Percentiles rank a stretch among this genome's conserved stretches.
Evolutionary conservation across 2,113 vertebrate genomes (phyloP).

Genomic region (Callorhinus ursinus): DNA sequence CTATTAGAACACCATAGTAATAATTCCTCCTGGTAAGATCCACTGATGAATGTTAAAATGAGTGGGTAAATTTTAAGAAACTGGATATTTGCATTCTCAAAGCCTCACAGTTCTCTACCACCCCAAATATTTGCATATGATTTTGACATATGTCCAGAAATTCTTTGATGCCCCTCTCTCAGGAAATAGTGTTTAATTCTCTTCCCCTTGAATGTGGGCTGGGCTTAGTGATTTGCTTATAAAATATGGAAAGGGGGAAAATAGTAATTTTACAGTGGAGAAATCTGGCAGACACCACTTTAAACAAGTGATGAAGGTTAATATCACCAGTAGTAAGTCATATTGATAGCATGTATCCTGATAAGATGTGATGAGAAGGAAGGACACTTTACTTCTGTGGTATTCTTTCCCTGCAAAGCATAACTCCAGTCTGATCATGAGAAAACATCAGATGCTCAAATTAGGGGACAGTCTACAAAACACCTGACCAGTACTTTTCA

Average conservation of each 20-base stretch:
- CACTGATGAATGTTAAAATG: background rate
- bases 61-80: background rate
- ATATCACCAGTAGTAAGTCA: background rate
- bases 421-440: background rate
- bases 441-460: background rate
- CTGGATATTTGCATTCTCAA: background rate
- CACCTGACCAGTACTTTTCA: background rate
- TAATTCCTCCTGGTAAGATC: background rate
- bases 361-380: background rate
- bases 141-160: background rate
- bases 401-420: background rate
- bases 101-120: background rate
- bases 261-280: background rate
- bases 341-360: background rate
- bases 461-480: background rate
- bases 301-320: background rate
- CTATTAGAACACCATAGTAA: background rate
- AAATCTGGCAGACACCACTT: background rate
- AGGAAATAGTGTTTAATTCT: constrained; percentile 16
- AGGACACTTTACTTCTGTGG: background rate
- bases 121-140: background rate
- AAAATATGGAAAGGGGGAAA: background rate
- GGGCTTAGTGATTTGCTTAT: background rate
- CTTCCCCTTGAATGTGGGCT: background rate
- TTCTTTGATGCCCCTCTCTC: background rate